Evolutionary conservation across 2,113 vertebrate genomes (phyloP).

Genomic region (Pelecanoides urinatrix): DNA sequence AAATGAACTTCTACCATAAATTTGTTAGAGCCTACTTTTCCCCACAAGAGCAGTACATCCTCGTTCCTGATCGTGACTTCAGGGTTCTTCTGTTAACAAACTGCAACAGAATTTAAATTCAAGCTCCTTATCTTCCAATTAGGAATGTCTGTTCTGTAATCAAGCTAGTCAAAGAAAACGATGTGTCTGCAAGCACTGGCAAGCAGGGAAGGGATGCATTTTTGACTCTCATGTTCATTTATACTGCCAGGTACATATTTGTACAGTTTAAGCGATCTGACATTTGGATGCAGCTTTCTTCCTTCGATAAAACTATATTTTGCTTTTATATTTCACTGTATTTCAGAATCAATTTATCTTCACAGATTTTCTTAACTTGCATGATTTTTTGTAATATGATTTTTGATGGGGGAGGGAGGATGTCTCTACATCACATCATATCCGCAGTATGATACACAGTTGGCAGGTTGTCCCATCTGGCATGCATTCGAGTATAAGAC

Average conservation of each 20-base stretch:
- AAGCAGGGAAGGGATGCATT: background rate
- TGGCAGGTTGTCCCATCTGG: constrained; percentile 32
- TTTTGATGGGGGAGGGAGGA: background rate
- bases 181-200: background rate
- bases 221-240: background rate
- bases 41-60: background rate
- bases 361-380: background rate
- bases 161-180: background rate
- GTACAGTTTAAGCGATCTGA: background rate
- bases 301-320: background rate
- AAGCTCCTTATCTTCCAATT: constrained; percentile 12
- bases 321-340: background rate
- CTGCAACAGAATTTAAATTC: background rate
- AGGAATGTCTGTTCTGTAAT: constrained; percentile 18
- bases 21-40: background rate
- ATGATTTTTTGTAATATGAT: background rate
- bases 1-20: background rate
- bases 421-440: background rate
- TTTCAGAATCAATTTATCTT: background rate
- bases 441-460: background rate
- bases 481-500: background rate
- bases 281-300: background rate
- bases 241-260: background rate
- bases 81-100: background rate
- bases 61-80: background rate